A percentile compares a stretch with the other conserved stretches of the same genome.
Evolutionary conservation across 2,797 vertebrate genomes (phyloP).

Genomic region (Xenentodon cancila): DNA sequence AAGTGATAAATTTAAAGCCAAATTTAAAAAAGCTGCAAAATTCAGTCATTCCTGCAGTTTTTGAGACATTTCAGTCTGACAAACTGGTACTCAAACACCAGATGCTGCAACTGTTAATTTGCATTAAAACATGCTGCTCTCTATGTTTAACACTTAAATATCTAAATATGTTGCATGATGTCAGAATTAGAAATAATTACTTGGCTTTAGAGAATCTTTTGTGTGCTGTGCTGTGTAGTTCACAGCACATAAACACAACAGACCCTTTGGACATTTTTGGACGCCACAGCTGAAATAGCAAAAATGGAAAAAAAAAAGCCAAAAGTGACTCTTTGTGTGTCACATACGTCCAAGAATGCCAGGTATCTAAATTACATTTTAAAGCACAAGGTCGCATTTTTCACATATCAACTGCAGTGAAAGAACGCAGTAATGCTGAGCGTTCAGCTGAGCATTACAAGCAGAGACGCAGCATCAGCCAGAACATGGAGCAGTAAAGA

Average conservation of each 20-base stretch:
- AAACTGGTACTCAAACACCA: too few species aligned
- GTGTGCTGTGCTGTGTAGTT: too few species aligned
- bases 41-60: too few species aligned
- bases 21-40: too few species aligned
- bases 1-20: too few species aligned
- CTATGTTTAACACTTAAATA: neutral
- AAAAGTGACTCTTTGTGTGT: constrained; percentile 3
- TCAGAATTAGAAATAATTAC: neutral
- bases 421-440: constrained; percentile 53
- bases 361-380: constrained; percentile 38
- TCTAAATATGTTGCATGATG: neutral
- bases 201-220: too few species aligned
- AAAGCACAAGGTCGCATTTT: constrained; percentile 51
- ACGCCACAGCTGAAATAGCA: constrained; percentile 24
- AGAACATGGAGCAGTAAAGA: constrained; percentile 3
- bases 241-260: constrained; percentile 1
- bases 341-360: constrained; percentile 42
- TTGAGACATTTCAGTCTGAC: too few species aligned
- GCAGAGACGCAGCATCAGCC: constrained; percentile 14
- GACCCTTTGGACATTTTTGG: neutral
- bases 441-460: constrained; percentile 56
- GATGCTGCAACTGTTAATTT: too few species aligned
- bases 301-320: constrained; percentile 9
- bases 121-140: too few species aligned
- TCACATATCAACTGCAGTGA: constrained; percentile 41